Evolutionary conservation across 2,888 invertebrate genomes (phyloP).

Genomic region (Ceratothoa steindachneri): DNA sequence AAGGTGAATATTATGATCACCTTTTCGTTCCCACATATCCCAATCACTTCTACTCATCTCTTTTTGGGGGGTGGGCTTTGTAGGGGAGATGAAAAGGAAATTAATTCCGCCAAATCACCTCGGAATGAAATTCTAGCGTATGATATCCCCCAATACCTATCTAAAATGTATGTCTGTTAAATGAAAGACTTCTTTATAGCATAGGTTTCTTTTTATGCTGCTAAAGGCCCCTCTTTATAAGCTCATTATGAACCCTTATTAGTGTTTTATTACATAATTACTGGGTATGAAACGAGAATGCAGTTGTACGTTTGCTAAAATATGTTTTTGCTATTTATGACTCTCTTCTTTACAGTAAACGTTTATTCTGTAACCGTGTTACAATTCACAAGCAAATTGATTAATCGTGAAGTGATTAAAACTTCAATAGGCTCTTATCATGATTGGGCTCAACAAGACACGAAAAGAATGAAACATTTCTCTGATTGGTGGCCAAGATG

Average conservation of each 20-base stretch:
- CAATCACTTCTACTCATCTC: too few species aligned
- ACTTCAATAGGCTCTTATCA: constrained; percentile 26
- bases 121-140: too few species aligned
- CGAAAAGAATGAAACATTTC: constrained; percentile 18
- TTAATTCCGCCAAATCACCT: too few species aligned
- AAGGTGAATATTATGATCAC: background rate
- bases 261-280: constrained; percentile 39
- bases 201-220: background rate
- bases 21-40: background rate
- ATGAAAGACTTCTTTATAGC: constrained; percentile 36
- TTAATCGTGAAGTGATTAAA: constrained; percentile 41
- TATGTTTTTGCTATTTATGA: background rate
- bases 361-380: background rate
- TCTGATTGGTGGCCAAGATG: constrained; percentile 36
- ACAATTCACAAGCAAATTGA: constrained; percentile 13
- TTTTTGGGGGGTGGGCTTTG: too few species aligned
- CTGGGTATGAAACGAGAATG: constrained; percentile 6
- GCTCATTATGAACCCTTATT: constrained; percentile 28
- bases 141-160: background rate
- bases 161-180: background rate
- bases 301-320: background rate
- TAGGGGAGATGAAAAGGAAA: too few species aligned
- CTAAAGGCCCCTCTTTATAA: constrained; percentile 26
- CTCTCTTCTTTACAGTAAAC: background rate
- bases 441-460: constrained; percentile 34